A percentile compares a stretch with the other conserved stretches of the same genome.
Conservation (phyloP, 2,797 vertebrate genomes). For the Vespertilio murinus region DNA sequence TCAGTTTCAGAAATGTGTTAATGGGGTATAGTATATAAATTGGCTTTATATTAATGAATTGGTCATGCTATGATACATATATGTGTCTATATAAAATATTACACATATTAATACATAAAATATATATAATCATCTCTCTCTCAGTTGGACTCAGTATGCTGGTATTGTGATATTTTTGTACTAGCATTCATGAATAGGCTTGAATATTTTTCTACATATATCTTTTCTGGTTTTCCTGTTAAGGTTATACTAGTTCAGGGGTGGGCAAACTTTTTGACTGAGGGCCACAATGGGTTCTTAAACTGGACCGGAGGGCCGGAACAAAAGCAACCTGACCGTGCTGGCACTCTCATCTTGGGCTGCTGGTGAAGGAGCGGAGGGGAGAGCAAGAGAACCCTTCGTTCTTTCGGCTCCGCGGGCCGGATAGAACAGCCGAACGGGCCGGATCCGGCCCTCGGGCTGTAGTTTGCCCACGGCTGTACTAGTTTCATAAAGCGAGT, state of each 20-base stretch:
- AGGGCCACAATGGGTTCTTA: too few relatives aligned
- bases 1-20: constrained; percentile 30
- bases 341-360: too few relatives aligned
- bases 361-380: too few relatives aligned
- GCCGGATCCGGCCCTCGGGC: too few relatives aligned
- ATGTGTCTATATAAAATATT: background rate
- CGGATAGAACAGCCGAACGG: too few relatives aligned
- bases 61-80: background rate
- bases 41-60: background rate
- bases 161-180: background rate
- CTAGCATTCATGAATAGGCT: background rate
- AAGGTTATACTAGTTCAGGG: background rate
- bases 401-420: too few relatives aligned
- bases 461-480: too few relatives aligned
- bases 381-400: too few relatives aligned
- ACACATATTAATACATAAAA: background rate
- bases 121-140: background rate
- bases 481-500: background rate
- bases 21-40: background rate
- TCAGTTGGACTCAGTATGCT: background rate
- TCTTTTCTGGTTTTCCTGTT: background rate
- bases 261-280: too few relatives aligned
- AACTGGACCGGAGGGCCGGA: too few relatives aligned
- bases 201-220: background rate
- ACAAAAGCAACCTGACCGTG: too few relatives aligned